Evolutionary conservation across 2,797 vertebrate species (phyloP).

Genomic region (Platalea minor): DNA sequence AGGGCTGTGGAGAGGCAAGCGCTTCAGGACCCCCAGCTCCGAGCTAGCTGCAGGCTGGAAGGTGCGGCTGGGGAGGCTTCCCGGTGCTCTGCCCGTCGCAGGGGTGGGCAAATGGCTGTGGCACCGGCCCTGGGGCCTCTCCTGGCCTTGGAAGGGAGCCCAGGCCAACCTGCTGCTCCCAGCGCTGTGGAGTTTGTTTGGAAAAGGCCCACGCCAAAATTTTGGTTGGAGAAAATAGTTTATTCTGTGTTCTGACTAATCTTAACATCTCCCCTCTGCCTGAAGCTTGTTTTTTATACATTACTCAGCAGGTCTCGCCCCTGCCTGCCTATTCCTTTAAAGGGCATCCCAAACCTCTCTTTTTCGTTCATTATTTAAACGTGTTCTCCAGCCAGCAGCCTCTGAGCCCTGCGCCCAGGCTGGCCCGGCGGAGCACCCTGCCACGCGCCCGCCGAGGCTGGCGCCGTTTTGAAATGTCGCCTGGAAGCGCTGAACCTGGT

Average conservation of each 20-base stretch:
- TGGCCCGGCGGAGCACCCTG: not conserved
- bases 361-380: conserved; percentile 42
- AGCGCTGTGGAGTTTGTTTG: not conserved
- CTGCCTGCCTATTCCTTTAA: conserved; percentile 67
- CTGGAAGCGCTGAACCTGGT: not conserved
- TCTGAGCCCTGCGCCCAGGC: not conserved
- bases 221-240: conserved; percentile 52
- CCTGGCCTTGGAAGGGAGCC: not conserved
- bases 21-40: not conserved
- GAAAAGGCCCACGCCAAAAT: conserved; percentile 16
- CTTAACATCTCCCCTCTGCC: conserved; percentile 62
- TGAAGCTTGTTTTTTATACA: conserved; percentile 61
- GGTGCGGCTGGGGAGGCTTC: not conserved
- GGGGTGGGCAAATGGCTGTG: not conserved
- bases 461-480: not conserved
- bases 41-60: not conserved
- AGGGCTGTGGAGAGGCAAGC: not conserved
- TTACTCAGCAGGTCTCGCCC: conserved; percentile 59
- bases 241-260: conserved; percentile 62
- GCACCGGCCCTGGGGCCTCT: not conserved
- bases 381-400: not conserved
- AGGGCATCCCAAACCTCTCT: conserved; percentile 53
- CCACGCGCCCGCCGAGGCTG: not conserved
- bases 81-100: not conserved
- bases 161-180: conserved; percentile 31